Percentiles rank a stretch among this genome's conserved stretches.
phyloP scores from a whole-genome alignment of 2,113 vertebrate species.

The Oenanthe oenanthe region DNA sequence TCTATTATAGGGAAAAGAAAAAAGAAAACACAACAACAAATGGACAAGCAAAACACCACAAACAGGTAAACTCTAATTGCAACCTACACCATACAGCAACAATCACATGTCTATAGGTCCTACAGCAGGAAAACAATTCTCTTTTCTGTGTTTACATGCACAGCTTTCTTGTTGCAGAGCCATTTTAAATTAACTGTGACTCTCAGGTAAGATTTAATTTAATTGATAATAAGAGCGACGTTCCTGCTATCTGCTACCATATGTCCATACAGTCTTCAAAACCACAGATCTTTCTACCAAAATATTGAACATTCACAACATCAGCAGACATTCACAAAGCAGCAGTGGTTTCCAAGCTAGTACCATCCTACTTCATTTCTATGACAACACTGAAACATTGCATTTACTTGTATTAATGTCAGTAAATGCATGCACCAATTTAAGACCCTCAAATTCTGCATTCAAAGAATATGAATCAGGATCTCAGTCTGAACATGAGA shows the following conservation, averaged over 20 bases:
- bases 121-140: background rate
- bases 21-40: background rate
- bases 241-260: background rate
- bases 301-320: background rate
- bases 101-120: background rate
- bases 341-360: background rate
- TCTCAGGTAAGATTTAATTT: background rate
- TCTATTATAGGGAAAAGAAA: slow-evolving; percentile 69
- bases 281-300: background rate
- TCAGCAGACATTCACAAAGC: background rate
- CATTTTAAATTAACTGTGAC: background rate
- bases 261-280: background rate
- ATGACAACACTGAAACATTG: background rate
- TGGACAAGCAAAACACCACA: background rate
- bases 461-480: background rate
- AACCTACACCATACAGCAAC: background rate
- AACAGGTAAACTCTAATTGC: background rate
- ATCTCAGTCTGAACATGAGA: background rate
- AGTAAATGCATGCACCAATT: background rate
- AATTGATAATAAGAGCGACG: background rate
- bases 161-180: background rate
- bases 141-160: background rate
- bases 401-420: background rate
- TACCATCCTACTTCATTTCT: background rate
- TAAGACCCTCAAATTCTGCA: background rate